phyloP scores from a whole-genome alignment of 2,797 vertebrate species.

The Hydrophis major region DNA sequence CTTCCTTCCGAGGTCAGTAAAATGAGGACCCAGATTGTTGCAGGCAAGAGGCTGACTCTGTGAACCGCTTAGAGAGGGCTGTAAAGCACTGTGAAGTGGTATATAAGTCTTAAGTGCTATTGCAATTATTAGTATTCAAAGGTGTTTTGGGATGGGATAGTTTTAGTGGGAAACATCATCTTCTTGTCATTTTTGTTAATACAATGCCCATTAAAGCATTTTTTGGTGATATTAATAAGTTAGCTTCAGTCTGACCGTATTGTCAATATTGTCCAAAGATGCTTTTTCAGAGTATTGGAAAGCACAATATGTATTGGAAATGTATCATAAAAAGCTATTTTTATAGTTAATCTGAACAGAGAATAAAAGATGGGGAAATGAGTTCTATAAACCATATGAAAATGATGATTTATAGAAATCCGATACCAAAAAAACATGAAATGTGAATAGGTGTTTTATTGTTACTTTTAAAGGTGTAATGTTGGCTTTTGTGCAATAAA shows the following conservation, averaged over 20 bases:
- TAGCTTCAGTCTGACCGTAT: neutral
- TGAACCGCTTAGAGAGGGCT: too few relatives aligned
- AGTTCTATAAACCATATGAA: slow-evolving; percentile 30
- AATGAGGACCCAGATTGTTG: too few relatives aligned
- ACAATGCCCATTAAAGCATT: neutral
- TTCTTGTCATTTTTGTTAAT: neutral
- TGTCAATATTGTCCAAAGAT: slow-evolving; percentile 38
- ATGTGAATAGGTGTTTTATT: slow-evolving; percentile 15
- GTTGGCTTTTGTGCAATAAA: slow-evolving; percentile 43
- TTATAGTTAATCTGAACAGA: slow-evolving; percentile 14
- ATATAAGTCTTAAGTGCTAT: too few relatives aligned
- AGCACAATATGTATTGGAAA: slow-evolving; percentile 28
- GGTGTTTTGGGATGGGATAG: neutral
- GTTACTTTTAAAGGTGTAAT: neutral
- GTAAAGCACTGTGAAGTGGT: too few relatives aligned
- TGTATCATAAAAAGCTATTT: slow-evolving; percentile 7
- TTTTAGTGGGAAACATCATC: neutral
- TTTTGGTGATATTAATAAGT: neutral
- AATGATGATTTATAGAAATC: slow-evolving; percentile 27
- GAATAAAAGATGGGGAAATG: slow-evolving; percentile 11
- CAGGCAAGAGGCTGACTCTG: too few relatives aligned
- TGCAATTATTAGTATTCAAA: neutral
- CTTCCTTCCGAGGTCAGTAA: too few relatives aligned
- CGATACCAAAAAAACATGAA: slow-evolving; percentile 30
- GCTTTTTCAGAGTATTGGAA: slow-evolving; percentile 25